phyloP scores from a whole-genome alignment of 1,140 invertebrate species.

The Venturia canescens region DNA sequence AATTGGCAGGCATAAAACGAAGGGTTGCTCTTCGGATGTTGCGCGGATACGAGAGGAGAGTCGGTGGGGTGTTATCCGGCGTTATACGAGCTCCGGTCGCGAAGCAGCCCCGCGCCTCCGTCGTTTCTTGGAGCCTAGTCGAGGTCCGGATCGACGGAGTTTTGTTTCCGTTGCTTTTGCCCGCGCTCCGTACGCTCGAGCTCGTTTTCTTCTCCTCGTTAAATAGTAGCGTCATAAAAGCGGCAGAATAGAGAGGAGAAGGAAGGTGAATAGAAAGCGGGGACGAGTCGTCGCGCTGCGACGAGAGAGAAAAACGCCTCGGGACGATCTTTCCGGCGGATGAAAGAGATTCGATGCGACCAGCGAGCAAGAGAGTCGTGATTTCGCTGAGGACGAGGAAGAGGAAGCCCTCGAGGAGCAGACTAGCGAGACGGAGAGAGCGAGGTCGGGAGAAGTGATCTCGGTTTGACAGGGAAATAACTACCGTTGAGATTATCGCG shows the following conservation, averaged over 20 bases:
- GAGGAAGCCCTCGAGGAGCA: conserved; percentile 10
- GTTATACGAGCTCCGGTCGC: conserved; percentile 1
- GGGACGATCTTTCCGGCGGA: conserved; percentile 39
- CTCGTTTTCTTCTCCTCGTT: no score
- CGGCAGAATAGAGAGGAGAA: not conserved
- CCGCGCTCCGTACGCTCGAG: not conserved
- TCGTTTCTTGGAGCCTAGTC: no score
- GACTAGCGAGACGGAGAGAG: not conserved
- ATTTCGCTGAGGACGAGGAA: not conserved
- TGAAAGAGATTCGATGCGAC: conserved; percentile 15
- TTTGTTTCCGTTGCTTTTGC: not conserved
- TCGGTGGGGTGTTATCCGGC: not conserved
- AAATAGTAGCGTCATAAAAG: conserved; percentile 22
- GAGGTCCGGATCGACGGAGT: not conserved
- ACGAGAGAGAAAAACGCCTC: conserved; percentile 10
- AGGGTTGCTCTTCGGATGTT: not conserved
- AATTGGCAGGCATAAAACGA: conserved; percentile 67
- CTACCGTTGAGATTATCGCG: conserved; percentile 53
- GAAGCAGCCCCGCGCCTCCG: no score
- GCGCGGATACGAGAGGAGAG: not conserved
- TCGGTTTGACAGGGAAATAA: conserved; percentile 53
- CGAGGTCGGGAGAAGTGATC: conserved; percentile 29
- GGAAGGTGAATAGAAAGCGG: not conserved
- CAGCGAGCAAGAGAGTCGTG: not conserved
- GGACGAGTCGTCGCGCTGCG: not conserved